Evolutionary conservation across 2,888 invertebrate genomes (phyloP).

Genomic region (Callyntrura guangdongensis): DNA sequence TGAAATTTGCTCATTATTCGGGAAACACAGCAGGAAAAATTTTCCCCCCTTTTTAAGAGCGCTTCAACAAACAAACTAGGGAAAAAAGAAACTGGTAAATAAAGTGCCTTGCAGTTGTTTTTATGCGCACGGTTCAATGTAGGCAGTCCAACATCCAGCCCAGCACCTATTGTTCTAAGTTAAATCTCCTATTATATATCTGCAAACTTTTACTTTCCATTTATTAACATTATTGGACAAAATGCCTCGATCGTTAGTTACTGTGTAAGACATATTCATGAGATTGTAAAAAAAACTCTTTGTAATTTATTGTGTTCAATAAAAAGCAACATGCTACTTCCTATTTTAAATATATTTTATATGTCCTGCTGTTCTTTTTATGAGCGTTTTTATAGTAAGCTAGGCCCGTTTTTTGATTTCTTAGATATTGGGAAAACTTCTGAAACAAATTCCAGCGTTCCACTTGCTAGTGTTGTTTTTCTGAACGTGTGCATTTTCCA

Average conservation of each 20-base stretch:
- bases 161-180: neutral
- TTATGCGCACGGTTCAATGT: neutral
- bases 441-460: too few species aligned
- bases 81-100: neutral
- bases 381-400: neutral
- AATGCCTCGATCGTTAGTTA: slow-evolving; percentile 57
- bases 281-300: slow-evolving; percentile 66
- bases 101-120: neutral
- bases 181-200: slow-evolving; percentile 10
- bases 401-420: too few species aligned
- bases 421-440: too few species aligned
- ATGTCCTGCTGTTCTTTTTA: too few species aligned
- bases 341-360: slow-evolving; percentile 43
- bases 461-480: neutral
- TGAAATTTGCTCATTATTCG: too few species aligned
- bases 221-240: slow-evolving; percentile 60
- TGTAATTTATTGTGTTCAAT: slow-evolving; percentile 78
- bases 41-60: too few species aligned
- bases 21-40: too few species aligned
- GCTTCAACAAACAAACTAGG: too few species aligned
- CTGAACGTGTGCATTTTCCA: neutral
- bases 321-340: slow-evolving; percentile 72
- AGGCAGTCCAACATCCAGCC: neutral
- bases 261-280: slow-evolving; percentile 68
- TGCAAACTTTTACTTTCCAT: slow-evolving; percentile 61